Evolutionary conservation across 1,140 invertebrate species (phyloP), one percentile per base, ranked within the genome.

Genomic region (Theocolax elegans): DNA sequence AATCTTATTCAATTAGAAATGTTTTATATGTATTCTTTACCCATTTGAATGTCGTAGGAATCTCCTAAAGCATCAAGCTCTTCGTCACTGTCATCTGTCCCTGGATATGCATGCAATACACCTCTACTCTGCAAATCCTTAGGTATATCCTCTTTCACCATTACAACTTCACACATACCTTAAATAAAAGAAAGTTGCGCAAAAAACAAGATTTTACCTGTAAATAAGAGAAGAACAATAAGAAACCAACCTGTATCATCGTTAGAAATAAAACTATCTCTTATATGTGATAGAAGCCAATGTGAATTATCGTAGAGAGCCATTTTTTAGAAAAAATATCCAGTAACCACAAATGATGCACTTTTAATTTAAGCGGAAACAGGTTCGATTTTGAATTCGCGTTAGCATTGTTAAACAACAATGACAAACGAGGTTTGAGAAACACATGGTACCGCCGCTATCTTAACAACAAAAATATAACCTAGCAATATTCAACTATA

Each of bases 221-320:
- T 8, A 25, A 1, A 17, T 35, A 21, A 17, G 7, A n/a, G 31
- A 48, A 56, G 53, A 53, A 0, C 8, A 19, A 23, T 35, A 46
- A 6, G 31, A 53, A 58, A 58, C 67, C 67, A 88, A 88, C 94
- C 94, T 78, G 95, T 96, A 83, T 97, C 95, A 87, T 98, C 96
- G 29, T 94, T 95, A n/a, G 93, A 94, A 76, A 97, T 95, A 84
- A 96, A 98, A 19, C 95, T 96, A 82, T 97, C 96, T 65, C 94
- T 88, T 68, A 97, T 96, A 83, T 97, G 94, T 53, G 94, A 94
- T 59, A 97, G 87, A 29, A 98, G 87, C 92, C 96, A 98, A 71
- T 94, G 92, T 85, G 92, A 92, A 83, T 97, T 95, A 82, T 97
- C 95, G 82, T 96, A 97, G 59, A 96, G 90, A 72, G 95, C 95